Base-by-base conservation (phyloP, 2,797 vertebrate species). In the Aplochiton taeniatus region DNA sequence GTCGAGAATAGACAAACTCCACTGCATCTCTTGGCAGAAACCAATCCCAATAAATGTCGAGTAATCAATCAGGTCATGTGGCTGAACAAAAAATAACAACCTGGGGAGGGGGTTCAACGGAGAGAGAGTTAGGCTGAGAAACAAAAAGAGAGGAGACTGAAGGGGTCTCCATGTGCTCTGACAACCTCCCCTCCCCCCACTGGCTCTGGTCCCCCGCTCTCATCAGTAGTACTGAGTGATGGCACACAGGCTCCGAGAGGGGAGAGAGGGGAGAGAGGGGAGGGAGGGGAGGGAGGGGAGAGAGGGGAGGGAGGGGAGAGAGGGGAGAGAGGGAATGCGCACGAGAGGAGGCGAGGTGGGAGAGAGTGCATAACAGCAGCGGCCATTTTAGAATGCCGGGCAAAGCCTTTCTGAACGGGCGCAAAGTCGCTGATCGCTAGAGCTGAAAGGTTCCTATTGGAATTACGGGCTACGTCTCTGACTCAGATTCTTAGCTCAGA, bases 221-320 rank as follows among this genome's bases (percentile, higher is more conserved):
- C 83, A 84, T 89, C 85, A 85, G 86, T 43, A 85, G 84, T 76
- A 84, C 79, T 84, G 87, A 89, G 81, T 86, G 85, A 90, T 85
- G 85, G 86, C 56, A 71, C 83, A 82, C 80, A 89, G 81, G 77
- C 87, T 82, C 72, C 19, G 78, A 71, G 78, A 84, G 82, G 0
- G 63, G 74, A 74, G 74, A 74, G 73, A 82, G 17, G 58, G 48
- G 60, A 18, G 31, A 78, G 74, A 73, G 73, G 81, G 69, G 72
- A 78, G 64, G 61, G 64, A 81, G 52, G 75, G 72, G 65, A 72
- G 72, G 79, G 76, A 79, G 82, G 81, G 73, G 80, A 80, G 61
- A 72, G 75, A 83, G 76, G 81, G 14, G 19, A 41, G 53, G 18
- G 53, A 11, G 16, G 41, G n/a, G n/a, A n/a, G n/a, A n/a, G n/a